These are phyloP conservation scores for Melieria crassipennis DNA, from an alignment of 2,888 invertebrate genomes.

Conservation along the genomic window DNA sequence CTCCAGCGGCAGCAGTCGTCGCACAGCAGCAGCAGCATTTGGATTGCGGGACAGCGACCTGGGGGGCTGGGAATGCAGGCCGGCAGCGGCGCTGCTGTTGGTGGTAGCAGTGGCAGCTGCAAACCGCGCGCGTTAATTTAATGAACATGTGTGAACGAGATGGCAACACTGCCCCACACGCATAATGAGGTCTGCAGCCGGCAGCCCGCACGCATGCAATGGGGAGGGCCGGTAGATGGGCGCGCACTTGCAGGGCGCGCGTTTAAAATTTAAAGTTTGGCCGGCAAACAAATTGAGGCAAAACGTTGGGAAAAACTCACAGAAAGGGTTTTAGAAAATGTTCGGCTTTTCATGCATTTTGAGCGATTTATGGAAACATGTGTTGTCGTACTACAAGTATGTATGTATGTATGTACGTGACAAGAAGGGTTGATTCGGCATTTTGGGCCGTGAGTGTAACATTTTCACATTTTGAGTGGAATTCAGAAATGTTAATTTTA, in stretches of 20 bases:
- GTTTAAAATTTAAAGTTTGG: slow-evolving; percentile 13
- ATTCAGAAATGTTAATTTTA: not conserved
- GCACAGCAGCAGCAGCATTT: not conserved
- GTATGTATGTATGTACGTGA: no score
- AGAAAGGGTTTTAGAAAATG: not conserved
- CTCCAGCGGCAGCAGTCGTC: slow-evolving; percentile 16
- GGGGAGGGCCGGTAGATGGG: slow-evolving; percentile 10
- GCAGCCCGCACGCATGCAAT: not conserved
- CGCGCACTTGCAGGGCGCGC: not conserved
- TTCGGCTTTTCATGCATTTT: no score
- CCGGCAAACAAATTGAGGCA: not conserved
- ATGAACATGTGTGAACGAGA: slow-evolving; percentile 39
- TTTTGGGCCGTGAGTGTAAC: no score
- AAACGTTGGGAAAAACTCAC: not conserved
- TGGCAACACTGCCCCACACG: slow-evolving; percentile 18
- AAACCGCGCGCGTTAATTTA: slow-evolving; percentile 44
- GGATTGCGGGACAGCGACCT: not conserved
- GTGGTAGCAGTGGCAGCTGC: slow-evolving; percentile 24
- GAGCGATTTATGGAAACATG: not conserved
- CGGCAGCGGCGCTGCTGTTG: slow-evolving; percentile 3
- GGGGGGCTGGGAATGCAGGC: not conserved
- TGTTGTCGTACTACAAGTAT: not conserved
- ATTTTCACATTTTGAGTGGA: not conserved
- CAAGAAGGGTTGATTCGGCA: no score
- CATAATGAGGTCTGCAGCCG: slow-evolving; percentile 26